A percentile compares a stretch with the other conserved stretches of the same genome.
Evolutionary conservation across 2,888 invertebrate genomes (phyloP).

Genomic region (Eilema sororculum): DNA sequence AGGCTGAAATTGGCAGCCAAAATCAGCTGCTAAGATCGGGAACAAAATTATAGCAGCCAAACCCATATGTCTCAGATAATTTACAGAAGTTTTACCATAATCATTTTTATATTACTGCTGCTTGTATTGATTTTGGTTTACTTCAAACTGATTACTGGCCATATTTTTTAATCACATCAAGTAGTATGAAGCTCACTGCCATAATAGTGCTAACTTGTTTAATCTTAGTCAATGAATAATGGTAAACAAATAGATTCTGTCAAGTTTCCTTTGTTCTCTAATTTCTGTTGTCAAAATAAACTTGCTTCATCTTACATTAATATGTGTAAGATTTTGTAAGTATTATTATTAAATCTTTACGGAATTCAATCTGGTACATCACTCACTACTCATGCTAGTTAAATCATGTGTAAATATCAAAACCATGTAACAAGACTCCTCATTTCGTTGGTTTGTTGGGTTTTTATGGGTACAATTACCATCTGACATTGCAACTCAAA

Average conservation of each 20-base stretch:
- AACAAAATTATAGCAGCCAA: too few relatives aligned
- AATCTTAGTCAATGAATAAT: neutral
- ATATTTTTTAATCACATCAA: neutral
- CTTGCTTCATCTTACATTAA: neutral
- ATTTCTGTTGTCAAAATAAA: conserved; percentile 1
- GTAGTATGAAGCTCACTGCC: neutral
- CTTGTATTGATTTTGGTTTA: too few relatives aligned
- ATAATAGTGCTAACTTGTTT: neutral
- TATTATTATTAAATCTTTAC: neutral
- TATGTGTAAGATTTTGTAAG: neutral
- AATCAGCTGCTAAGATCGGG: too few relatives aligned
- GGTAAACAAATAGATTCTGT: neutral
- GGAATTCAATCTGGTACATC: neutral
- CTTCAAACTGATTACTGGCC: too few relatives aligned
- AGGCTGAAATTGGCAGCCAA: too few relatives aligned
- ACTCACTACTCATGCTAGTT: neutral
- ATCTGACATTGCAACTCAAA: neutral
- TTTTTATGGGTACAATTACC: neutral
- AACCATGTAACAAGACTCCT: neutral
- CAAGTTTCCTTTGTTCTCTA: neutral
- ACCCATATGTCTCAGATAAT: too few relatives aligned
- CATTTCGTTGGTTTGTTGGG: neutral
- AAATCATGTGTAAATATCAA: too few relatives aligned
- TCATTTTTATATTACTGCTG: too few relatives aligned
- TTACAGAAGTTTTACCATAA: too few relatives aligned